Conservation (phyloP, 92 coral and sea anemone genomes). For the Metridium senile region DNA sequence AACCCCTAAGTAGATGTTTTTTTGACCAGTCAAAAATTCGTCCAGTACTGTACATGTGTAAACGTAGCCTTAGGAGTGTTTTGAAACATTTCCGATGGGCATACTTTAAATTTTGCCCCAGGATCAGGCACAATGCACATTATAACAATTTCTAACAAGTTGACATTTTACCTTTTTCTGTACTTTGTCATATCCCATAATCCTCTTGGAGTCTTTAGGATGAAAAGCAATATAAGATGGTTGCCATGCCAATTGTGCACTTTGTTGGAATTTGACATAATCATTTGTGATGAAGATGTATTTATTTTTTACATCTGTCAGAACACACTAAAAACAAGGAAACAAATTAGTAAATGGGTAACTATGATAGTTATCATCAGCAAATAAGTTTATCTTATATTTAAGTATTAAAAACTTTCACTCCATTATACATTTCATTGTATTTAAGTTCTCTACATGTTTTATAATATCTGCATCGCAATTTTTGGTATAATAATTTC, state of each 20-base stretch:
- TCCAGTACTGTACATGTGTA: too few species aligned
- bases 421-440: too few species aligned
- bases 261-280: slow-evolving; percentile 5
- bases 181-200: slow-evolving; percentile 56
- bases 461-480: neutral
- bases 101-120: too few species aligned
- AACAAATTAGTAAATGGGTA: neutral
- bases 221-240: slow-evolving; percentile 65
- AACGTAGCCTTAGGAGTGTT: too few species aligned
- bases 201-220: slow-evolving; percentile 30
- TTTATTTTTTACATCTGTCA: slow-evolving; percentile 67
- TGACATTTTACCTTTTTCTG: slow-evolving; percentile 35
- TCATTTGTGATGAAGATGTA: slow-evolving; percentile 40
- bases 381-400: too few species aligned
- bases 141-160: too few species aligned
- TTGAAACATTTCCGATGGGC: too few species aligned
- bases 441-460: neutral
- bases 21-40: too few species aligned
- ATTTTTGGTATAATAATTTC: neutral
- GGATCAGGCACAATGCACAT: too few species aligned
- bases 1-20: too few species aligned
- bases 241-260: neutral
- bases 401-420: too few species aligned
- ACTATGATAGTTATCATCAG: neutral
- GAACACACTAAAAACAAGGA: slow-evolving; percentile 57